phyloP scores from a whole-genome alignment of 2,888 invertebrate genomes.

The Caenorhabditis sp. region DNA sequence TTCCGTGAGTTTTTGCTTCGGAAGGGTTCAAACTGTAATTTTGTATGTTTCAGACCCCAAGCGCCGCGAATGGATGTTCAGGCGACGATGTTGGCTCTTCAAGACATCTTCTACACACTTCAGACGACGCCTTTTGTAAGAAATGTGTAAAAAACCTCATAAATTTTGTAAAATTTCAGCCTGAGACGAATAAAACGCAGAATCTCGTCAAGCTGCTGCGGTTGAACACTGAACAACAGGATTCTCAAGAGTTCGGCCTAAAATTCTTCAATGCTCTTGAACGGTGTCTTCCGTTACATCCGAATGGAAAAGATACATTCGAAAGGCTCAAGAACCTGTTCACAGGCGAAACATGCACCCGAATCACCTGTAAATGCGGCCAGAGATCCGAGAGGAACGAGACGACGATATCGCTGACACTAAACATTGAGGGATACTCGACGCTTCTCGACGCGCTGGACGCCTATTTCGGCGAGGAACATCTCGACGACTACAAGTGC shows the following conservation, averaged over 20 bases:
- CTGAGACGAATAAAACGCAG: slow-evolving; percentile 68
- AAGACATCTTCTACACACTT: slow-evolving; percentile 77
- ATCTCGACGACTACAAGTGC: slow-evolving; percentile 76
- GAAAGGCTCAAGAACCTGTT: slow-evolving; percentile 58
- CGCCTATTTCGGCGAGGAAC: slow-evolving; percentile 72
- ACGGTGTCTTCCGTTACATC: slow-evolving; percentile 75
- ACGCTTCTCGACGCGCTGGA: slow-evolving; percentile 73
- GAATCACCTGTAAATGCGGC: slow-evolving; percentile 73
- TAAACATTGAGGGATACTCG: slow-evolving; percentile 76
- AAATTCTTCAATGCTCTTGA: slow-evolving; percentile 80
- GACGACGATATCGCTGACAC: slow-evolving; percentile 63
- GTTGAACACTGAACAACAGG: slow-evolving; percentile 79
- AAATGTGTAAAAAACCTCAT: neutral
- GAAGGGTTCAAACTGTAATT: too few relatives aligned
- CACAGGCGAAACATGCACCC: slow-evolving; percentile 33
- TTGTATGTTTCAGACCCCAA: slow-evolving; percentile 55
- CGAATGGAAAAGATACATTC: slow-evolving; percentile 71
- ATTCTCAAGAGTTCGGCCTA: slow-evolving; percentile 80
- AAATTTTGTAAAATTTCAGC: too few relatives aligned
- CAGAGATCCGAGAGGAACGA: slow-evolving; percentile 33
- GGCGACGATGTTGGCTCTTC: slow-evolving; percentile 76
- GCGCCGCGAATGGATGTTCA: slow-evolving; percentile 76
- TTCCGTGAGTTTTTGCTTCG: slow-evolving; percentile 38
- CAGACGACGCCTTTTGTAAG: slow-evolving; percentile 80
- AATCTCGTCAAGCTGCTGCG: slow-evolving; percentile 70